Evolutionary conservation across 2,888 invertebrate genomes (phyloP).

Genomic region (Rhorus exstirpatorius): DNA sequence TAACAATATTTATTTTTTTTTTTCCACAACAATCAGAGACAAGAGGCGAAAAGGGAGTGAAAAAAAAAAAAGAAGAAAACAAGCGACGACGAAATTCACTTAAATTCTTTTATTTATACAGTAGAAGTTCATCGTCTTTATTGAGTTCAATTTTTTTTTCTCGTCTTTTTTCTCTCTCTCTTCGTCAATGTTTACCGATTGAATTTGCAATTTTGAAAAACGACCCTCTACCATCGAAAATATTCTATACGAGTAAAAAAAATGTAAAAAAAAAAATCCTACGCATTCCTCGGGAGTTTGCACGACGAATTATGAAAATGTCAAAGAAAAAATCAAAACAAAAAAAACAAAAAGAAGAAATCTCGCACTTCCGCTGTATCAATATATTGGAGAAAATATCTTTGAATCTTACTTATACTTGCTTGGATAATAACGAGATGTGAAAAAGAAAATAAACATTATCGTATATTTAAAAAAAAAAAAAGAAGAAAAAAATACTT

Average conservation of each 20-base stretch:
- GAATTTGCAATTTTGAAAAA: not conserved
- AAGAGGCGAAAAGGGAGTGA: slow-evolving; percentile 5
- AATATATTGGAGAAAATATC: not conserved
- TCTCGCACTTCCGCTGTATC: slow-evolving; percentile 18
- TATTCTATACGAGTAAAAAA: not conserved
- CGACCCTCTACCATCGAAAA: not conserved
- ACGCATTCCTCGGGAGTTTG: no score
- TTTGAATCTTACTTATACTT: slow-evolving; percentile 23
- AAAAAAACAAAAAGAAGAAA: no score
- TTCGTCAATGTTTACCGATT: not conserved
- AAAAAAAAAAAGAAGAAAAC: slow-evolving; percentile 19
- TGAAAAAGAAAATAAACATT: slow-evolving; percentile 20
- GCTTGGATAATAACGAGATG: not conserved
- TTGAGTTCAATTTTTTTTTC: slow-evolving; percentile 27
- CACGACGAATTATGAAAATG: not conserved
- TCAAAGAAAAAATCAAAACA: not conserved
- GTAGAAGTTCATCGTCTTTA: slow-evolving; percentile 44
- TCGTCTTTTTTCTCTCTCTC: not conserved
- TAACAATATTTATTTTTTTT: not conserved
- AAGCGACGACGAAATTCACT: not conserved
- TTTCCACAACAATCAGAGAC: not conserved
- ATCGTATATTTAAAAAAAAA: slow-evolving; percentile 24
- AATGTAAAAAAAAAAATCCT: not conserved
- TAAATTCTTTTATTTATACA: slow-evolving; percentile 37
- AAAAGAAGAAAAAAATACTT: slow-evolving; percentile 46